phyloP scores from a whole-genome alignment of 2,797 vertebrate genomes.

The Catamblyrhynchus diadema region DNA sequence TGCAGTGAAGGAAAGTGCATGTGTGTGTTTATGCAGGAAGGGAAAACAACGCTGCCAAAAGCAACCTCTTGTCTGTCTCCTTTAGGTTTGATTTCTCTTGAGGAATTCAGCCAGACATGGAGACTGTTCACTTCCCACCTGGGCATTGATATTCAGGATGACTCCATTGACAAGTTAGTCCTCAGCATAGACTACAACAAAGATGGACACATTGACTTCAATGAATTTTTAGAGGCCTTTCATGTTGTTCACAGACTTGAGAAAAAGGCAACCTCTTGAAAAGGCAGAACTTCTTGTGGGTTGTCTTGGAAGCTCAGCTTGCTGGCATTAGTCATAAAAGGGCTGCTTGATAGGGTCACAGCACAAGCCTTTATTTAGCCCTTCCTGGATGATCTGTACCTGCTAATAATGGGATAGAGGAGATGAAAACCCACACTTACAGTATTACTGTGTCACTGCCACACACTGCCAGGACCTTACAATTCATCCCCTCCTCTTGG shows the following conservation, averaged over 20 bases:
- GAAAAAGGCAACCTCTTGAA: constrained; percentile 67
- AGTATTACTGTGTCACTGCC: background rate
- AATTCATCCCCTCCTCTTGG: background rate
- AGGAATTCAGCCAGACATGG: constrained; percentile 93
- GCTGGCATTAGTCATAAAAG: background rate
- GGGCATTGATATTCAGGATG: constrained; percentile 76
- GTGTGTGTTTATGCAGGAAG: background rate
- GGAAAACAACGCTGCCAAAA: background rate
- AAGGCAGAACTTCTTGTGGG: background rate
- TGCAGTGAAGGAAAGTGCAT: rapidly evolving
- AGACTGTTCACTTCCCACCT: constrained; percentile 89
- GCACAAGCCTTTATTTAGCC: background rate
- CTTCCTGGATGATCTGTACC: background rate
- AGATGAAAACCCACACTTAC: background rate
- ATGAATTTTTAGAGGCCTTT: constrained; percentile 94
- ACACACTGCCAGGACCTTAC: background rate
- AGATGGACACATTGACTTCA: constrained; percentile 96
- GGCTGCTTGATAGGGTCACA: background rate
- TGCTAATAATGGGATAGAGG: background rate
- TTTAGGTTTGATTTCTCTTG: constrained; percentile 91
- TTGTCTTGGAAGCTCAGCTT: background rate
- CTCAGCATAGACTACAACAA: constrained; percentile 93
- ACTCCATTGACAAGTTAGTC: constrained; percentile 85
- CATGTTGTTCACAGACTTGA: constrained; percentile 90
- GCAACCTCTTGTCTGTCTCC: background rate